Evolutionary conservation across 2,888 invertebrate genomes (phyloP).

Genomic region (Alloplasta piceator): DNA sequence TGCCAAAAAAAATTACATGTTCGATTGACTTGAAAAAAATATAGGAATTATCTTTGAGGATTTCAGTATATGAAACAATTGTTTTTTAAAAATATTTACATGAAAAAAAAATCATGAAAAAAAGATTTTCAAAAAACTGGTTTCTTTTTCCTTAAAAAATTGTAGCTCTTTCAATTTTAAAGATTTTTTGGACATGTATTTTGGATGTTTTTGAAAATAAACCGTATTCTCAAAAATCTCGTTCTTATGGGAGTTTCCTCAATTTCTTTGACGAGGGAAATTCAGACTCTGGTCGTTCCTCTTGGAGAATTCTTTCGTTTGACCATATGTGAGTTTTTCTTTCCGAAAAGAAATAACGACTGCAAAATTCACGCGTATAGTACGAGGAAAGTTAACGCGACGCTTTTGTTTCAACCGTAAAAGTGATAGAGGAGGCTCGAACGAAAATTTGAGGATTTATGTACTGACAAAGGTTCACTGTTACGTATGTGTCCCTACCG

Average conservation of each 20-base stretch:
- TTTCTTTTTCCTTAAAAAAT: no score
- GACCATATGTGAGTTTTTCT: slow-evolving; percentile 8
- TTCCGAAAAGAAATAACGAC: neutral
- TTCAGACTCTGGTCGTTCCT: neutral
- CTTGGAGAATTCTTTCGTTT: neutral
- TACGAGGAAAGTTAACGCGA: slow-evolving; percentile 20
- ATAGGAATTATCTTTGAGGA: no score
- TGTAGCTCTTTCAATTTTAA: no score
- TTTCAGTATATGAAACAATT: no score
- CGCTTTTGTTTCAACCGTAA: slow-evolving; percentile 55
- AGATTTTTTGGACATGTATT: no score
- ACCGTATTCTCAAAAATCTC: no score
- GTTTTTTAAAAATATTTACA: no score
- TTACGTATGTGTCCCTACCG: neutral
- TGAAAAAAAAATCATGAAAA: no score
- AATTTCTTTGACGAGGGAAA: neutral
- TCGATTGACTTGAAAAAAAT: no score
- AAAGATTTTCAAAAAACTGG: no score
- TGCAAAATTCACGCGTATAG: slow-evolving; percentile 20
- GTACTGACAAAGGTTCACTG: slow-evolving; percentile 17
- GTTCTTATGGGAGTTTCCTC: neutral
- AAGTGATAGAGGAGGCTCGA: slow-evolving; percentile 12
- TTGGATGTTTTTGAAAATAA: no score
- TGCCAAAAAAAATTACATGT: no score
- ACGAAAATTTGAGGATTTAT: slow-evolving; percentile 54